phyloP scores from a whole-genome alignment of 2,888 invertebrate genomes.

The Pyrrhosoma nymphula region DNA sequence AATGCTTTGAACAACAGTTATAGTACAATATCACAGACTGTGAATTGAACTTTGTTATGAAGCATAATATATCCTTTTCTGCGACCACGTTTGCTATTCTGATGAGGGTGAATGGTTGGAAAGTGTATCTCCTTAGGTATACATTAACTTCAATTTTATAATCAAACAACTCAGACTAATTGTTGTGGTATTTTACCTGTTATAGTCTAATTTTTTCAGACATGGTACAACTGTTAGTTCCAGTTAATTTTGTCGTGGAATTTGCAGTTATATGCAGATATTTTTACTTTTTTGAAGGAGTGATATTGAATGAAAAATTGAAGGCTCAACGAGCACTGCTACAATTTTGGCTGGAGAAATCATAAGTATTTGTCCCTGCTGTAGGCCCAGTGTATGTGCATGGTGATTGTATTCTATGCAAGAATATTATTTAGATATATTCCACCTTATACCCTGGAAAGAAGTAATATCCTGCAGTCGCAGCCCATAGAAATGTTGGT shows the following conservation, averaged over 20 bases:
- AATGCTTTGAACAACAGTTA: too few species aligned
- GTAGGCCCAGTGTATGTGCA: slow-evolving; percentile 65
- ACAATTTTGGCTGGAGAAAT: neutral
- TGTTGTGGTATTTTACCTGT: neutral
- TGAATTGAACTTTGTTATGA: neutral
- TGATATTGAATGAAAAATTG: neutral
- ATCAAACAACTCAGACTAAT: neutral
- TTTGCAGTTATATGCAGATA: neutral
- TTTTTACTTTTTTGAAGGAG: neutral
- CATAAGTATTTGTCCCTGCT: slow-evolving; percentile 14
- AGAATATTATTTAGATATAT: slow-evolving; percentile 54
- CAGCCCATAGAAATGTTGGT: slow-evolving; percentile 57
- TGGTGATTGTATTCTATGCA: slow-evolving; percentile 65
- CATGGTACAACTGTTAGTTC: neutral
- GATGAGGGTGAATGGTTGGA: neutral
- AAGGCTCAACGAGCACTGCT: neutral
- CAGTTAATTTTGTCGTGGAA: neutral
- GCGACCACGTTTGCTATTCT: neutral
- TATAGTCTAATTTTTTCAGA: neutral
- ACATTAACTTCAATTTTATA: neutral
- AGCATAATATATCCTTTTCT: neutral
- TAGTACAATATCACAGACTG: too few species aligned
- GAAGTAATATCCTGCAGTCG: slow-evolving; percentile 45
- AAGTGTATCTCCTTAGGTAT: neutral
- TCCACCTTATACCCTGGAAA: slow-evolving; percentile 42